phyloP scores from a whole-genome alignment of 2,113 vertebrate species.

The Vidua macroura region DNA sequence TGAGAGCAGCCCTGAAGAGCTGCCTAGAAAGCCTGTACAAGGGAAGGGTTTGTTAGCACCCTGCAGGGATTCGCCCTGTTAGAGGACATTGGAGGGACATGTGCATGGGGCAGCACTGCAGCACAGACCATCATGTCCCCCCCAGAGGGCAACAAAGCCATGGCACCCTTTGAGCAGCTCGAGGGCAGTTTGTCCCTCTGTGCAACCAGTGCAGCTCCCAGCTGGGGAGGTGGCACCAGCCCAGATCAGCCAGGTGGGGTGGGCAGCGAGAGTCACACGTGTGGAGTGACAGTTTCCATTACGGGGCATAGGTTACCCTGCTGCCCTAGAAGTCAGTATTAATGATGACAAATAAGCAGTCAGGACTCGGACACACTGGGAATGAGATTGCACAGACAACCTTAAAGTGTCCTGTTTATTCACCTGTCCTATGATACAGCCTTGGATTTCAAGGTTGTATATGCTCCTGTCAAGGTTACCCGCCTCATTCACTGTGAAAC shows the following conservation, averaged over 20 bases:
- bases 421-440: background rate
- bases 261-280: fast-evolving
- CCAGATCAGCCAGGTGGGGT: fast-evolving
- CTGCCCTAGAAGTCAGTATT: background rate
- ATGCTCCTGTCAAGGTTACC: background rate
- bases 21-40: fast-evolving
- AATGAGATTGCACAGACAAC: background rate
- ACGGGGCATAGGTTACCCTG: background rate
- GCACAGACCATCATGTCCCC: background rate
- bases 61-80: fast-evolving
- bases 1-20: background rate
- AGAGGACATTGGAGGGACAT: fast-evolving
- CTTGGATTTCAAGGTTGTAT: background rate
- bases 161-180: fast-evolving
- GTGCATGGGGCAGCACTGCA: fast-evolving
- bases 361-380: background rate
- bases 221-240: background rate
- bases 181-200: background rate
- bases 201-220: background rate
- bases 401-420: background rate
- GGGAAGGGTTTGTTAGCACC: background rate
- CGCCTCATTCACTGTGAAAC: background rate
- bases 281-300: background rate
- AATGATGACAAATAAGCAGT: background rate
- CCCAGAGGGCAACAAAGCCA: background rate